A percentile compares a stretch with the other conserved stretches of the same genome.
Evolutionary conservation across 2,888 invertebrate genomes (phyloP).

Genomic region (Flexamia atlantica): DNA sequence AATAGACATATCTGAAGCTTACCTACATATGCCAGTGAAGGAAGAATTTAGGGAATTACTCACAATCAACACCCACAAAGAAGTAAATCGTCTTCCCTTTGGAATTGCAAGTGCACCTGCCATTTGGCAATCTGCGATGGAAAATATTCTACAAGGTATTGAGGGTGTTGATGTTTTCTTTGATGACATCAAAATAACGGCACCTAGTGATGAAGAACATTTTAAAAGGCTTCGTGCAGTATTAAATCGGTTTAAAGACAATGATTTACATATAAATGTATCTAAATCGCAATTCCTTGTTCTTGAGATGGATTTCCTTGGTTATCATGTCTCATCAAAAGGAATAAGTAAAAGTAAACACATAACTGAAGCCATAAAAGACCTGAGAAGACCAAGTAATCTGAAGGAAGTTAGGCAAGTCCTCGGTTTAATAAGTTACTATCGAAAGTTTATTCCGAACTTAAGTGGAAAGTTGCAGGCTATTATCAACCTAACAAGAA

Average conservation of each 20-base stretch:
- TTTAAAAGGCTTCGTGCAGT: background rate
- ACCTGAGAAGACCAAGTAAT: background rate
- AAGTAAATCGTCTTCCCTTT: background rate
- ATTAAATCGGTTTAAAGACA: background rate
- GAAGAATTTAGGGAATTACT: background rate
- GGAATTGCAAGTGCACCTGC: constrained; percentile 23
- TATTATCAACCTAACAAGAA: no score
- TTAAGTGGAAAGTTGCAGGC: no score
- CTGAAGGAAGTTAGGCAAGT: background rate
- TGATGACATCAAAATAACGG: constrained; percentile 16
- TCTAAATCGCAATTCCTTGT: constrained; percentile 1
- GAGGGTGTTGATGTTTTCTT: background rate
- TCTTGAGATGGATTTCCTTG: constrained; percentile 1
- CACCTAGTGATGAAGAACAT: background rate
- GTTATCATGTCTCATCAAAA: background rate
- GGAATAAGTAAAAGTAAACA: constrained; percentile 23
- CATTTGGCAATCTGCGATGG: constrained; percentile 1
- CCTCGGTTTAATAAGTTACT: background rate
- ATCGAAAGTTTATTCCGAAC: no score
- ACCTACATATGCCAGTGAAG: background rate
- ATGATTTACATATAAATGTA: background rate
- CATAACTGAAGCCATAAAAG: background rate
- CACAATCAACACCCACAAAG: background rate
- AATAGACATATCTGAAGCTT: background rate
- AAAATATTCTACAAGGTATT: background rate